Evolutionary conservation across 37 sponge, comb jelly and placozoan species (phyloP), one percentile per base, ranked within the genome.

Genomic region (Aplysina aerophoba): DNA sequence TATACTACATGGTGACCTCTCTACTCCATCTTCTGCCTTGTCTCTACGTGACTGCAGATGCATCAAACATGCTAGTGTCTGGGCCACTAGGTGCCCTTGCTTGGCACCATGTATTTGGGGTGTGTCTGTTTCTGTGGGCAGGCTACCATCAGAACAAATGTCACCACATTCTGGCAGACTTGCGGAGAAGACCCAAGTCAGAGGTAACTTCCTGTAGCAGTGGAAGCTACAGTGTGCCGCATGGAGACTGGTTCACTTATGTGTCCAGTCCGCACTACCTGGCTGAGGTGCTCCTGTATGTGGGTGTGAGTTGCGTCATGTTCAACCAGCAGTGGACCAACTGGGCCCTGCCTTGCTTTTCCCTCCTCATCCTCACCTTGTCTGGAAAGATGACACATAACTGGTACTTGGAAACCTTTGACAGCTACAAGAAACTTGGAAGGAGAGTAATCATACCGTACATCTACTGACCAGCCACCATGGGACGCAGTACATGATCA

Each of bases 191-290:
- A 5, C 37, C 37, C 24, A 40, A 2, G 1, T 50, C 44, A 27
- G 34, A n/a, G 34, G 33, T 1, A 31, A n/a, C 33, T 17, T 35
- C 31, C 79, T 21, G 39, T 83, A 69, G 20, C 44, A 25, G 21
- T 38, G 53, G 72, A 11, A 21, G 0, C 20, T 83, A 91, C 64
- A 39, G 58, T 16, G 80, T 93, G 30, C 96, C 96, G 33, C 17
- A 74, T 34, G 96, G 96, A 36, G 96, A 93, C 56, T 96, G 96
- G 96, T 96, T 96, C 71, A 69, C 85, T 17, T 80, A 85, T 39
- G 85, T 91, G 15, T 91, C 93, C 44, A 65, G 85, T 54, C 96
- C 96, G 8, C 96, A 96, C 81, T 88, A 87, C 75, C 20, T 90
- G 4, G 93, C 96, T 0, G 96, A 95, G 82, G 31, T 95, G 16